These are phyloP conservation scores for Plotosus lineatus DNA, from an alignment of 2,113 vertebrate genomes.

Conservation along the genomic window DNA sequence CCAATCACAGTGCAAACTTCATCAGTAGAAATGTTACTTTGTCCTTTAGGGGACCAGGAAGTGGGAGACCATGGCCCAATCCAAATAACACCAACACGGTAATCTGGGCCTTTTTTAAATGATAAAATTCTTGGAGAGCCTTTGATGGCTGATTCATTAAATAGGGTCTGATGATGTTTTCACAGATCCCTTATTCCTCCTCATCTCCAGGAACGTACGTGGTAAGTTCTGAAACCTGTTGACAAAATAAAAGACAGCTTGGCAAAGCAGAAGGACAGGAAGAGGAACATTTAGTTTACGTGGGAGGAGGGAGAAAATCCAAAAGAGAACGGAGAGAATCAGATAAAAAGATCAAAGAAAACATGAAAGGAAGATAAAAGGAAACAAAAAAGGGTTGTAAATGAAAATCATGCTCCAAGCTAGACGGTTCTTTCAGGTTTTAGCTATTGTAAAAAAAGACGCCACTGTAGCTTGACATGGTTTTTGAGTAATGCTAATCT, in stretches of 20 bases:
- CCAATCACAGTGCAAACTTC: not conserved
- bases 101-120: conserved; percentile 54
- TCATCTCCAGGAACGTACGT: conserved; percentile 88
- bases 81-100: conserved; percentile 85
- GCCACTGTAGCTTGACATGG: not conserved
- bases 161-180: not conserved
- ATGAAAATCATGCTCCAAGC: not conserved
- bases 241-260: conserved; percentile 14
- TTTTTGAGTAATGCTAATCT: not conserved
- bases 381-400: conserved; percentile 1
- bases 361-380: conserved; percentile 21
- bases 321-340: not conserved
- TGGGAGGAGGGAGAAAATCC: not conserved
- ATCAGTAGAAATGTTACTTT: not conserved
- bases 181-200: conserved; percentile 84
- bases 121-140: not conserved
- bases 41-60: conserved; percentile 77
- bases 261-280: conserved; percentile 18
- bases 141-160: not conserved
- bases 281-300: conserved; percentile 8
- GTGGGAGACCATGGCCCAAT: conserved; percentile 85
- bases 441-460: not conserved
- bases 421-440: not conserved
- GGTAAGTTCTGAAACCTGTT: conserved; percentile 70
- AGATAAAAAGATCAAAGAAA: conserved; percentile 32